Evolutionary conservation across 2,797 vertebrate species (phyloP).

Genomic region (Cephalopachus bancanus): DNA sequence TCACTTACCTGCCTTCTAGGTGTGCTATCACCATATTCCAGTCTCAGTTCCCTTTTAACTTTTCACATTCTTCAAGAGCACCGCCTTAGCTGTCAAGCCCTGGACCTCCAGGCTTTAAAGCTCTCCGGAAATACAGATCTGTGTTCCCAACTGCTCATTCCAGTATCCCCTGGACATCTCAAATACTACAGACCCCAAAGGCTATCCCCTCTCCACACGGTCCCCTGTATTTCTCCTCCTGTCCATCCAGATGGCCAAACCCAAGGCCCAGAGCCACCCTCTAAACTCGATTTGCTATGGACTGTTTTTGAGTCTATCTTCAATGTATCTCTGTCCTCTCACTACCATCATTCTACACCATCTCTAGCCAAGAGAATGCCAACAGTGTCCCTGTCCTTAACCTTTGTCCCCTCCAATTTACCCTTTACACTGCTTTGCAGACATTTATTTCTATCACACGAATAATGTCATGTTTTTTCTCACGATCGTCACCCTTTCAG

Average conservation of each 20-base stretch:
- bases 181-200: not conserved
- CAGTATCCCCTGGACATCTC: not conserved
- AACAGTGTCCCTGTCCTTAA: not conserved
- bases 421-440: not conserved
- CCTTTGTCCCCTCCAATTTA: not conserved
- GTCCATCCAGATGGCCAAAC: not conserved
- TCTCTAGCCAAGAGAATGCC: not conserved
- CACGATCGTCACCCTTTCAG: not conserved
- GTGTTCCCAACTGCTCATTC: not conserved
- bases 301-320: conserved; percentile 1
- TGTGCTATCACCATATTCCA: not conserved
- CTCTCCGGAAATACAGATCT: not conserved
- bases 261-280: not conserved
- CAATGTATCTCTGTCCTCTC: not conserved
- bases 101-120: not conserved
- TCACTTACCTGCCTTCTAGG: not conserved
- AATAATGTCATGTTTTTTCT: not conserved
- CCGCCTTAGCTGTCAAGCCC: not conserved
- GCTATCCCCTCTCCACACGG: not conserved
- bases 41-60: not conserved
- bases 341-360: not conserved
- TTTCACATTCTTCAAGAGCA: not conserved
- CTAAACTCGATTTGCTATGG: not conserved
- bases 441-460: conserved; percentile 17
- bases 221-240: not conserved